These are phyloP conservation scores for Megaptera novaeangliae DNA, from an alignment of 2,113 vertebrate species.

Conservation along the genomic window DNA sequence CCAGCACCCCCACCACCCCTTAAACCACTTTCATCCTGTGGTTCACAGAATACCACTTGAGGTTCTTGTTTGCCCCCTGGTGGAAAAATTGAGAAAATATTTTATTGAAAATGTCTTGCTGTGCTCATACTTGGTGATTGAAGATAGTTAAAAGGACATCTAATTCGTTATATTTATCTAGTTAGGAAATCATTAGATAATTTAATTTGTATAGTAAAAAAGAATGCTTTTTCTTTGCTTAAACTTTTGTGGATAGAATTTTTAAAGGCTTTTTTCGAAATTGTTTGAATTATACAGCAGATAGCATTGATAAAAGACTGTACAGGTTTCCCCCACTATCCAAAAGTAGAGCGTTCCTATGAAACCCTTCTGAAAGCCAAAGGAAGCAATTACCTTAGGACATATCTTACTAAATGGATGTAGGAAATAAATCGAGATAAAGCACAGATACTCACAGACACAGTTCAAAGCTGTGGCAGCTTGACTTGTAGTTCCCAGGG, in stretches of 20 bases:
- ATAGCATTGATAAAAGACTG: not conserved
- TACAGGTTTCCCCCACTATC: not conserved
- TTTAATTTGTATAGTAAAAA: conserved; percentile 8
- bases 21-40: not conserved
- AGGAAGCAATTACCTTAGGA: not conserved
- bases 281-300: not conserved
- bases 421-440: not conserved
- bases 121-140: not conserved
- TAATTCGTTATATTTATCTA: not conserved
- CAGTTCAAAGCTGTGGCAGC: not conserved
- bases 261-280: not conserved
- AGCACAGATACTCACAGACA: not conserved
- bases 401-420: not conserved
- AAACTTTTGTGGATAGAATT: not conserved
- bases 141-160: not conserved
- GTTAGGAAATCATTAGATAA: not conserved
- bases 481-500: not conserved
- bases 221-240: not conserved
- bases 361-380: not conserved
- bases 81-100: conserved; percentile 32
- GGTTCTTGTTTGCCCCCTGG: conserved; percentile 53
- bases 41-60: not conserved
- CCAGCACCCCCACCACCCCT: not conserved
- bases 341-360: not conserved
- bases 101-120: not conserved